phyloP scores from a whole-genome alignment of 2,888 invertebrate genomes.

The Polietes domitor region DNA sequence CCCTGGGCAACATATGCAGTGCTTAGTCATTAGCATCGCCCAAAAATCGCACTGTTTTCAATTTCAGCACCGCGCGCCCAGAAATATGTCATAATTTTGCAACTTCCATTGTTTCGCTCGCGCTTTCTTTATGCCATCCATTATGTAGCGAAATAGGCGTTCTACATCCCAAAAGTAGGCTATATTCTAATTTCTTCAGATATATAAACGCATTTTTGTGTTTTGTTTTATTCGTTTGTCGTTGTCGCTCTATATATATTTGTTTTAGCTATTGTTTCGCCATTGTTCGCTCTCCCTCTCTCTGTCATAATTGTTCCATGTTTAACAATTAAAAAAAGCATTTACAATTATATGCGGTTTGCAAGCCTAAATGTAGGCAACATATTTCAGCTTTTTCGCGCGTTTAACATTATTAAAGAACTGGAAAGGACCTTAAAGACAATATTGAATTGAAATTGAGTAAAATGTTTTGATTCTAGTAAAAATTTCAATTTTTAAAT shows the following conservation, averaged over 20 bases:
- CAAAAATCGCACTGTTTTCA: too few species aligned
- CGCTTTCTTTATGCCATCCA: not conserved
- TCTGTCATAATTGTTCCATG: conserved; percentile 1
- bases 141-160: conserved; percentile 18
- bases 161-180: conserved; percentile 2
- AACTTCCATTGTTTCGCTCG: not conserved
- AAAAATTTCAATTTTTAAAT: too few species aligned
- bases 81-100: not conserved
- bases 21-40: too few species aligned
- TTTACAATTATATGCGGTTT: not conserved
- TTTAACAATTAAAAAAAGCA: conserved; percentile 14
- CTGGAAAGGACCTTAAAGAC: too few species aligned
- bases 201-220: not conserved
- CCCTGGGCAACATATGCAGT: too few species aligned
- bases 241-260: not conserved
- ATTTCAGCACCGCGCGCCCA: not conserved
- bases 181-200: conserved; percentile 12
- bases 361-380: not conserved
- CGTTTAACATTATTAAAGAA: too few species aligned
- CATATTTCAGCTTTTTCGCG: not conserved
- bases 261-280: not conserved
- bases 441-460: too few species aligned
- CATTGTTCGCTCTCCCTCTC: not conserved
- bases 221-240: not conserved
- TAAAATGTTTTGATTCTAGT: too few species aligned